A percentile compares a stretch with the other conserved stretches of the same genome.
phyloP scores from a whole-genome alignment of 1,140 invertebrate genomes.

The Adoxophyes honmai region DNA sequence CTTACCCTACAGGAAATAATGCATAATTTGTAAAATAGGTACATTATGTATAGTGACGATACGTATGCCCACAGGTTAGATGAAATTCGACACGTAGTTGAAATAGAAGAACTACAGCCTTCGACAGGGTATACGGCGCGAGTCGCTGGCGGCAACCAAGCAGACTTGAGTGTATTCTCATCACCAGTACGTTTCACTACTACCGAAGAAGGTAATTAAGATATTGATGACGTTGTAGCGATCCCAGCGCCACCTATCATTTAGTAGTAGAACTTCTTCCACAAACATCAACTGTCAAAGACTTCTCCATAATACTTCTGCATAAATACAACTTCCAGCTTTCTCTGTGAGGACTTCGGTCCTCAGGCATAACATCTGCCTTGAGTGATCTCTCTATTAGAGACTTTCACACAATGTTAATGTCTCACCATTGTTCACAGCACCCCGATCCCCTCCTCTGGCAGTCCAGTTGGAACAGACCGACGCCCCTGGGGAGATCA shows the following conservation, averaged over 20 bases:
- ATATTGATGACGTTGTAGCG: no score
- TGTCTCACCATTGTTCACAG: conserved; percentile 44
- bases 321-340: no score
- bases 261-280: no score
- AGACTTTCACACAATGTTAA: no score
- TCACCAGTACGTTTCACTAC: conserved; percentile 67
- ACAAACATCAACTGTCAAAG: no score
- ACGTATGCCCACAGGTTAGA: conserved; percentile 37
- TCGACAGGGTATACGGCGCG: conserved; percentile 62
- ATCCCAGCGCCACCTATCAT: no score
- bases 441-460: conserved; percentile 63
- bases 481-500: conserved; percentile 64
- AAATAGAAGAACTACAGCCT: conserved; percentile 61
- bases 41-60: no score
- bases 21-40: no score
- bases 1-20: neutral
- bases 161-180: conserved; percentile 63
- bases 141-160: conserved; percentile 65
- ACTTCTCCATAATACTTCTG: no score
- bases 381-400: no score
- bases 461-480: conserved; percentile 68
- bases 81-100: conserved; percentile 62
- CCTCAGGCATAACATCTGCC: no score
- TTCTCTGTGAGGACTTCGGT: no score
- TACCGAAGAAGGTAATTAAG: conserved; percentile 67